Evolutionary conservation across 2,888 invertebrate species (phyloP).

Genomic region (Loripinus fragilis): DNA sequence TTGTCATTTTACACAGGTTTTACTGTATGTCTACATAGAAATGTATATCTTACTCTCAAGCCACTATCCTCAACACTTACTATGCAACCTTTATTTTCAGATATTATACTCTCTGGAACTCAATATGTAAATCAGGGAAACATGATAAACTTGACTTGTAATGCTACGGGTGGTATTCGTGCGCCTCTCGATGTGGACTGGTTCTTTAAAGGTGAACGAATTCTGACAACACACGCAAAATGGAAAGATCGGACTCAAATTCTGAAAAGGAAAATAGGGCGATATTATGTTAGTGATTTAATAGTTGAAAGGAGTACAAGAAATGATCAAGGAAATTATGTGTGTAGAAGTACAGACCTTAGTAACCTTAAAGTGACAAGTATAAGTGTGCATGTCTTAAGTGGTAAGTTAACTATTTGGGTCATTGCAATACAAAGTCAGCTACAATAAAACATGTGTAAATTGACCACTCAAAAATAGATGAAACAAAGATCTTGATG

Average conservation of each 20-base stretch:
- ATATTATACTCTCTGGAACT: slow-evolving; percentile 34
- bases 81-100: slow-evolving; percentile 24
- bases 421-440: no score
- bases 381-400: slow-evolving; percentile 56
- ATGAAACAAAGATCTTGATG: no score
- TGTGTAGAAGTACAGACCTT: slow-evolving; percentile 53
- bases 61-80: no score
- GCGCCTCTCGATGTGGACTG: slow-evolving; percentile 70
- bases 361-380: slow-evolving; percentile 45
- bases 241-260: slow-evolving; percentile 43
- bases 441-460: no score
- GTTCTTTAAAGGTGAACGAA: slow-evolving; percentile 66
- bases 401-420: slow-evolving; percentile 62
- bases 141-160: slow-evolving; percentile 49
- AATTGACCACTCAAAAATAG: no score
- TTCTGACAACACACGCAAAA: slow-evolving; percentile 26
- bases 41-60: no score
- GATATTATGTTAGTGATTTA: slow-evolving; percentile 54
- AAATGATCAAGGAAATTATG: slow-evolving; percentile 56
- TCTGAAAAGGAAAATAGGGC: slow-evolving; percentile 23
- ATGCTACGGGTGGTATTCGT: slow-evolving; percentile 67
- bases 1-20: no score
- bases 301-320: slow-evolving; percentile 49
- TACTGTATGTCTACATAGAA: no score
- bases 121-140: slow-evolving; percentile 45